Percentiles rank a stretch among this genome's conserved stretches.
phyloP scores from a whole-genome alignment of 2,797 vertebrate species.

The Percopsis omiscomaycus region DNA sequence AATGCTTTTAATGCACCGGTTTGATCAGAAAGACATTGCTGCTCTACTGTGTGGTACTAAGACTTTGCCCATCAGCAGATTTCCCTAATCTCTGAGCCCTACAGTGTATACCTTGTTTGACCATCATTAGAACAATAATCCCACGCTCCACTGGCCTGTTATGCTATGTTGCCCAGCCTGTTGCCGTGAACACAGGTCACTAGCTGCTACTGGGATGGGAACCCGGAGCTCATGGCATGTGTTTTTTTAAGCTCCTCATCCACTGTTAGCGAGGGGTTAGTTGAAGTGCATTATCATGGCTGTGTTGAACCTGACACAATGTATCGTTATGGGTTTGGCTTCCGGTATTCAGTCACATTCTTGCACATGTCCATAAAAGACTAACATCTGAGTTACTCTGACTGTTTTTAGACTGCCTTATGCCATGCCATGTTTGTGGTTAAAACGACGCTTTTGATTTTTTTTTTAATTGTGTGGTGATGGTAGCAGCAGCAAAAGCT shows the following conservation, averaged over 20 bases:
- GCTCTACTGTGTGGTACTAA: conserved; percentile 41
- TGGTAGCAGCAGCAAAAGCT: conserved; percentile 14
- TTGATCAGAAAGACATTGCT: conserved; percentile 53
- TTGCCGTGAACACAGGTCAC: conserved; percentile 56
- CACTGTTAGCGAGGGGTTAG: conserved; percentile 41
- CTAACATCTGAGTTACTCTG: conserved; percentile 3
- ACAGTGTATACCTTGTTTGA: conserved; percentile 67
- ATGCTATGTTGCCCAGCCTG: conserved; percentile 40
- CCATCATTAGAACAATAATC: conserved; percentile 65
- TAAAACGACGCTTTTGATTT: conserved; percentile 4
- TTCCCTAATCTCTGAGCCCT: conserved; percentile 59
- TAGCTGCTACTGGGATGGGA: conserved; percentile 56
- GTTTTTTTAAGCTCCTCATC: conserved; percentile 61
- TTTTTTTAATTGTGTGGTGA: background rate
- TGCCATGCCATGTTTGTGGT: conserved; percentile 5
- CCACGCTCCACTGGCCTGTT: conserved; percentile 56
- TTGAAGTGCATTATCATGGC: conserved; percentile 48
- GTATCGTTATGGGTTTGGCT: conserved; percentile 37
- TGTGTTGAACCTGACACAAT: conserved; percentile 28
- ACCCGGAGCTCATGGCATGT: conserved; percentile 42
- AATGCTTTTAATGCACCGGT: conserved; percentile 55
- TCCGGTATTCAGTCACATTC: conserved; percentile 18
- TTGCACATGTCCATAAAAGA: conserved; percentile 3
- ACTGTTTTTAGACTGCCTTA: background rate
- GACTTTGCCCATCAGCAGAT: conserved; percentile 55